Conservation (phyloP, 1,140 invertebrate species). For the Caenorhabditis latens region DNA sequence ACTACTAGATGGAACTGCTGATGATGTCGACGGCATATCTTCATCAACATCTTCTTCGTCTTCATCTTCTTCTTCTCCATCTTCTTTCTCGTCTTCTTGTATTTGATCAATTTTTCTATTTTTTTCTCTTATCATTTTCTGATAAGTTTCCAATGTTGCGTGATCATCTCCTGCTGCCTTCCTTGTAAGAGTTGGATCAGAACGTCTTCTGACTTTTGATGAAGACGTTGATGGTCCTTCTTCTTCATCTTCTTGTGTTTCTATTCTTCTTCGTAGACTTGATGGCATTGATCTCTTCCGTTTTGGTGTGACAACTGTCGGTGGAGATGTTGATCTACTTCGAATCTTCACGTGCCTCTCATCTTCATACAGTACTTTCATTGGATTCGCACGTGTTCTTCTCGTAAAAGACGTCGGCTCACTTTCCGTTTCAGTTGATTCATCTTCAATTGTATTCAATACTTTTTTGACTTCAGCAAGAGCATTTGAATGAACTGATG, state of each 20-base stretch:
- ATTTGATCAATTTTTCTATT: not conserved
- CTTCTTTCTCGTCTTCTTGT: not conserved
- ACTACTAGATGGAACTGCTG: constrained; percentile 12
- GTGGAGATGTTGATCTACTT: constrained; percentile 6
- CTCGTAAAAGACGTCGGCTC: not conserved
- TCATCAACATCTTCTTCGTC: constrained; percentile 1
- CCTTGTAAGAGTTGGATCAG: constrained; percentile 21
- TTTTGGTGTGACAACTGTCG: constrained; percentile 20
- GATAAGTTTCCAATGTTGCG: not conserved
- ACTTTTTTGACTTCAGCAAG: constrained; percentile 9
- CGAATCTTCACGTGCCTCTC: not conserved
- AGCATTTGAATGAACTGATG: not conserved
- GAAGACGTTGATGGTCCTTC: not conserved
- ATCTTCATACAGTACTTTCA: not conserved
- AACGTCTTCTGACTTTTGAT: constrained; percentile 21
- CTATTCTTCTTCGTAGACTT: not conserved
- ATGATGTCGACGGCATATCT: constrained; percentile 45
- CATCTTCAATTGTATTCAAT: constrained; percentile 50
- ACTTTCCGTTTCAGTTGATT: constrained; percentile 32
- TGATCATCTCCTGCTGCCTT: not conserved
- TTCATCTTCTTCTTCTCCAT: constrained; percentile 5
- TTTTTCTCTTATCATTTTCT: not conserved
- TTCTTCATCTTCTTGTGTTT: not conserved
- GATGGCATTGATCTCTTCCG: constrained; percentile 32
- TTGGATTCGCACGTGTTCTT: not conserved